Evolutionary conservation across 1,140 invertebrate species (phyloP), one percentile per base, ranked within the genome.

Genomic region (Daktulosphaira vitifoliae): DNA sequence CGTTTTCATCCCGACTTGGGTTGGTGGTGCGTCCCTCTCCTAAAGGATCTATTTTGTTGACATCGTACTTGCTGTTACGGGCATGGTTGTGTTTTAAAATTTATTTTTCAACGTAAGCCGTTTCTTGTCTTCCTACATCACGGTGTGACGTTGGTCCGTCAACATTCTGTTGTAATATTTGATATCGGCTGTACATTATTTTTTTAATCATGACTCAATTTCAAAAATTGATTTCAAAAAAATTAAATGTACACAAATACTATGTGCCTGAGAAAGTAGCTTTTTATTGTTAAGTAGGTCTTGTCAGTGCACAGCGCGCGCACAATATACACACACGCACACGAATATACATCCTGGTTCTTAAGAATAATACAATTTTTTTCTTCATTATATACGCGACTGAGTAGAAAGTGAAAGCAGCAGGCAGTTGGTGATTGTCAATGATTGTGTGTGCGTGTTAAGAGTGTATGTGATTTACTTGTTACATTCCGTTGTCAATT

Each of bases 1-100:
- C 13, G 54, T 62, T 62, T 62, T 62, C 54, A 62, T 62, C 54
- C 54, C 54, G 54, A 46, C 54, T 46, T 29, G 54, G 54, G 54
- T 62, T 39, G 54, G 54, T 62, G 54, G 39, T 33, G 39, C 16
- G 42, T 62, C 54, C 54, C 54, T 62, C 54, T 62, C 54, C 25
- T 62, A 33, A 39, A 62, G 54, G 37, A 59, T 44, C 42, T 59
- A 25, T 59, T 48, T 20, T 9, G 18, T 20, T 52, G 15, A 33
- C 39, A 20, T 38, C n/a, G n/a, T n/a, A n/a, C n/a, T 15, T 20
- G 5, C 15, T 16, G 25, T 33, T 16, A 2, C 13, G 1, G 23
- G 23, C 52, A 16, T 38, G 6, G 18, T 33, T 33, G 4, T 18
- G 26, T 16, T 53, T 53, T 53, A 37, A 11, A 3, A 16, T 42